Evolutionary conservation across 2,888 invertebrate species (phyloP).

Genomic region (Oconnorella tubifera): DNA sequence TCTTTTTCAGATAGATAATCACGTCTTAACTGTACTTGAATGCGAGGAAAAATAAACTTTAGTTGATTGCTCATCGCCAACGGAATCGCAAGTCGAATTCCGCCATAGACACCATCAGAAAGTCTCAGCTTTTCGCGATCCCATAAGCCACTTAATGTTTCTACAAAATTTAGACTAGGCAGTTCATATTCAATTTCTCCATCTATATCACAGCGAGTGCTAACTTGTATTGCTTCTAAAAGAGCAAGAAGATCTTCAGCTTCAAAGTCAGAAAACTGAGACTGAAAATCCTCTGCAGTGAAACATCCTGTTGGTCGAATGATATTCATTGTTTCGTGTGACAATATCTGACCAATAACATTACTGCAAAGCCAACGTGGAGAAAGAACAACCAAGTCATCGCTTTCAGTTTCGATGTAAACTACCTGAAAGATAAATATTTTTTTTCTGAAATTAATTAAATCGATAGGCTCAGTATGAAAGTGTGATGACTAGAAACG

Average conservation of each 20-base stretch:
- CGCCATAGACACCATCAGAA: constrained; percentile 62
- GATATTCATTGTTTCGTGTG: constrained; percentile 54
- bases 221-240: constrained; percentile 69
- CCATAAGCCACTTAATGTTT: constrained; percentile 68
- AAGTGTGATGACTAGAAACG: constrained; percentile 67
- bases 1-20: constrained; percentile 49
- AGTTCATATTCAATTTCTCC: constrained; percentile 73
- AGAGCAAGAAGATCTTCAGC: constrained; percentile 66
- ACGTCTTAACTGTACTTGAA: constrained; percentile 65
- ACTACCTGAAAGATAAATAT: constrained; percentile 58
- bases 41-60: constrained; percentile 67
- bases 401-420: constrained; percentile 61
- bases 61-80: constrained; percentile 61
- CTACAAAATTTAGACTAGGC: constrained; percentile 67
- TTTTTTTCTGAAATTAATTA: not conserved
- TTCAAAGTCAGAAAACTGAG: constrained; percentile 69
- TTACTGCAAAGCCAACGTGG: constrained; percentile 69
- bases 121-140: constrained; percentile 59
- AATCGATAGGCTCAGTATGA: too few species aligned
- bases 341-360: constrained; percentile 66
- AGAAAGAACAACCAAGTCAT: constrained; percentile 66
- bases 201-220: constrained; percentile 68
- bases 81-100: constrained; percentile 59
- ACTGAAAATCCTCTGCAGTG: constrained; percentile 70
- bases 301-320: constrained; percentile 64